phyloP scores from a whole-genome alignment of 1,140 invertebrate species.

The Lordiphosa mommai region DNA sequence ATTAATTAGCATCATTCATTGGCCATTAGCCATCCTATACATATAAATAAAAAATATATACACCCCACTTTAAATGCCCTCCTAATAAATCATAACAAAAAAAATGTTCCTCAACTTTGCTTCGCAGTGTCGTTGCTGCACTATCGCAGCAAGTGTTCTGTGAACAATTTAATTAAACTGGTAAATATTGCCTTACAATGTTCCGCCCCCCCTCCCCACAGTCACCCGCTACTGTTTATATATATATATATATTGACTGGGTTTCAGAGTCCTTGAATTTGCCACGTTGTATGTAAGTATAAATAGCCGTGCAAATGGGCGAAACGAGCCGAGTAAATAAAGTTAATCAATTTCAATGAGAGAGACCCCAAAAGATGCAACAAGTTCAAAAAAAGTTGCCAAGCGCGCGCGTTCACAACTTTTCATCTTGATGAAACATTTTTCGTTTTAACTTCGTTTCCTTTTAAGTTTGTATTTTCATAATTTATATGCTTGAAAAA shows the following conservation, averaged over 20 bases:
- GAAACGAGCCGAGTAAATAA: slow-evolving; percentile 53
- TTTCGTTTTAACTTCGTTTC: slow-evolving; percentile 15
- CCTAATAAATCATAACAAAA: no score
- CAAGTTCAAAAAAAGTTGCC: slow-evolving; percentile 41
- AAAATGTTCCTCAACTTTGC: slow-evolving; percentile 18
- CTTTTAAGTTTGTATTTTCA: no score
- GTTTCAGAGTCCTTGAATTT: slow-evolving; percentile 40
- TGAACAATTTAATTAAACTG: slow-evolving; percentile 71
- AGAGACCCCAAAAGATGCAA: slow-evolving; percentile 44
- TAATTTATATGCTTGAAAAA: slow-evolving; percentile 26
- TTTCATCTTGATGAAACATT: slow-evolving; percentile 42
- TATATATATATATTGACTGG: neutral
- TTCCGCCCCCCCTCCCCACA: neutral
- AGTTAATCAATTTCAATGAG: slow-evolving; percentile 73
- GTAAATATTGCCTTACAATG: slow-evolving; percentile 61
- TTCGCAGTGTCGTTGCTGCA: slow-evolving; percentile 14
- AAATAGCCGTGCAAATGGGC: slow-evolving; percentile 50
- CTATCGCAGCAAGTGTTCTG: slow-evolving; percentile 59
- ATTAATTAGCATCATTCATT: no score
- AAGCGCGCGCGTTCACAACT: slow-evolving; percentile 14
- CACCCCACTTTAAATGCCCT: slow-evolving; percentile 5
- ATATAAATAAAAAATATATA: no score
- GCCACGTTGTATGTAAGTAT: slow-evolving; percentile 29
- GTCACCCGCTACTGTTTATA: slow-evolving; percentile 1
- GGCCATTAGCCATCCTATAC: no score